Evolutionary conservation across 2,113 vertebrate species (phyloP).

Genomic region (Neofelis nebulosa): DNA sequence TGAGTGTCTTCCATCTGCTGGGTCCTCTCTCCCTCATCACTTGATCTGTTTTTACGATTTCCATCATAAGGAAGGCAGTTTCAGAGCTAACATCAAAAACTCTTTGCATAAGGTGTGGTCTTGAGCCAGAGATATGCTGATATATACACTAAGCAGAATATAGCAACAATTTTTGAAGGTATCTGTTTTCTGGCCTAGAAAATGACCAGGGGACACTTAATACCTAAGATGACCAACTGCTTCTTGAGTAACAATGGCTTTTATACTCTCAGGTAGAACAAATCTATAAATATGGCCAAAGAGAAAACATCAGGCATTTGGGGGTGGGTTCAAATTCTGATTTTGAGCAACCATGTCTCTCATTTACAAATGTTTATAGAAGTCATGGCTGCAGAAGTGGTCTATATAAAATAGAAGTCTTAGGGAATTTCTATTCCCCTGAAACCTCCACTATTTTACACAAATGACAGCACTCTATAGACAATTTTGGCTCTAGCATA

Average conservation of each 20-base stretch:
- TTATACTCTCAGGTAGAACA: neutral
- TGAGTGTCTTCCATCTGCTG: conserved; percentile 90
- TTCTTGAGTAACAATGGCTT: neutral
- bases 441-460: neutral
- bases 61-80: neutral
- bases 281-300: neutral
- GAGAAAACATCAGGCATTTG: neutral
- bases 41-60: conserved; percentile 93
- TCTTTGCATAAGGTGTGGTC: neutral
- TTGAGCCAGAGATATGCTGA: neutral
- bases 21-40: conserved; percentile 93
- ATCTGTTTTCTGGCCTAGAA: neutral
- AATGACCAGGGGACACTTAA: neutral
- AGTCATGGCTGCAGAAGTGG: neutral
- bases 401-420: too few relatives aligned
- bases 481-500: neutral
- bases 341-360: neutral
- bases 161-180: neutral
- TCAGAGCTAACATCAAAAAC: neutral
- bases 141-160: neutral
- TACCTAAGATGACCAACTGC: neutral
- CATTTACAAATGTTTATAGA: neutral
- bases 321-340: neutral
- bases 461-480: neutral
- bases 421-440: neutral